Evolutionary conservation across 2,113 vertebrate genomes (phyloP).

Genomic region (Rhinolophus ferrumequinum): DNA sequence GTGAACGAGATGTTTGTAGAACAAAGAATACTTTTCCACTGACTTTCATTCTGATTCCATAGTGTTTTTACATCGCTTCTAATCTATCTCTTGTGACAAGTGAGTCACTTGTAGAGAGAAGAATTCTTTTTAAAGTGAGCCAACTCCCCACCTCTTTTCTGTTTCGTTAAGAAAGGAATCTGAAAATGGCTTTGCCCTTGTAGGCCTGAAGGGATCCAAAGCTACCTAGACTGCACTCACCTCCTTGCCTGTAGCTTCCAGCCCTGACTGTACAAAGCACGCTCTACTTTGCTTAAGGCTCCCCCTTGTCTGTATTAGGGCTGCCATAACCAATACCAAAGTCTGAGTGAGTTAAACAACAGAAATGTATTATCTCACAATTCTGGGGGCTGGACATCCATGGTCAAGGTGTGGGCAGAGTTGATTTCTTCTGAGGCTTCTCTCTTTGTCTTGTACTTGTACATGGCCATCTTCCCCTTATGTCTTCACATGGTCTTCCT

Average conservation of each 20-base stretch:
- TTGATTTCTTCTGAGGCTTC: background rate
- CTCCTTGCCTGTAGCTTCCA: background rate
- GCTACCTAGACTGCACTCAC: background rate
- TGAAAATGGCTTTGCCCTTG: background rate
- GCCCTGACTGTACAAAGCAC: background rate
- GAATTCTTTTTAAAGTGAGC: background rate
- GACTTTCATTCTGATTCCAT: background rate
- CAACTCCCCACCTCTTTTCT: background rate
- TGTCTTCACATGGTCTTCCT: background rate
- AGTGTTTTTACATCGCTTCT: background rate
- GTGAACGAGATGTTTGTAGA: background rate
- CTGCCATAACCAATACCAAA: background rate
- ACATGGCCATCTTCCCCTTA: background rate
- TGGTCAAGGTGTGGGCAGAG: background rate
- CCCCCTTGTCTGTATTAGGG: background rate
- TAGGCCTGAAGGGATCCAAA: background rate
- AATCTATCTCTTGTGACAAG: background rate
- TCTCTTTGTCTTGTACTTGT: background rate
- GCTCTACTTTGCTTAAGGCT: background rate
- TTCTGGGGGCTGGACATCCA: background rate
- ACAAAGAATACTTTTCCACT: constrained; percentile 28
- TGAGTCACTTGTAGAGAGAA: background rate
- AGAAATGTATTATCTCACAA: background rate
- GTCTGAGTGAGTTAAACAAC: background rate
- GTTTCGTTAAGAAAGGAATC: background rate